Evolutionary conservation across 2,888 invertebrate species (phyloP).

Genomic region (Macrophya alboannulata): DNA sequence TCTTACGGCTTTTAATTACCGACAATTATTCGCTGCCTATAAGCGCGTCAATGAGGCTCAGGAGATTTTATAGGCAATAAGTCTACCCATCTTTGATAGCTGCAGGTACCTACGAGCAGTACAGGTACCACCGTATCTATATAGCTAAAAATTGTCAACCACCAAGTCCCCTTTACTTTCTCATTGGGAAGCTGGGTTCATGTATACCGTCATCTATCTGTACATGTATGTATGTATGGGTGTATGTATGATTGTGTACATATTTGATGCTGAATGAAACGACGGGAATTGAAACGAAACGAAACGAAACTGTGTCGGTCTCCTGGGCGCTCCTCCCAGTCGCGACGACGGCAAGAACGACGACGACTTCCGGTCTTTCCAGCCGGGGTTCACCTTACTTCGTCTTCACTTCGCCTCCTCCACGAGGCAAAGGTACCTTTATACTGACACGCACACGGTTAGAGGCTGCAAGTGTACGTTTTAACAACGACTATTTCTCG

Average conservation of each 20-base stretch:
- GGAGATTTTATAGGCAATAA: conserved; percentile 18
- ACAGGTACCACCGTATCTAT: background rate
- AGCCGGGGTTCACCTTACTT: conserved; percentile 48
- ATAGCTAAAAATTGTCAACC: conserved; percentile 23
- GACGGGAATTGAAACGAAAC: conserved; percentile 13
- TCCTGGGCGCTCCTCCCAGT: conserved; percentile 40
- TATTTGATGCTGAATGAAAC: conserved; percentile 29
- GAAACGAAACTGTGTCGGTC: conserved; percentile 46
- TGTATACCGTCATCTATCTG: background rate
- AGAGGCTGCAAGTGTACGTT: background rate
- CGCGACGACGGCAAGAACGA: conserved; percentile 20
- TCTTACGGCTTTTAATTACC: conserved; percentile 38
- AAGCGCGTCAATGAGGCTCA: background rate
- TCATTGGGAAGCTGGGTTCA: background rate
- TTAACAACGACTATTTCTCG: conserved; percentile 40
- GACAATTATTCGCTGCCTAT: background rate
- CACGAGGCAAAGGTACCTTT: background rate
- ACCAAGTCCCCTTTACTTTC: background rate
- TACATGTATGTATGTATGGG: background rate
- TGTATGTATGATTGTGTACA: conserved; percentile 5
- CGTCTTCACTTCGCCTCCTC: background rate
- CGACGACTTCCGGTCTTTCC: conserved; percentile 48
- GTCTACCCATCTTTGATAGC: background rate
- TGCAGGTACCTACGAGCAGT: conserved; percentile 1
- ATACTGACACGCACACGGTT: background rate